Base-by-base conservation (phyloP, 2,888 invertebrate species). In the Drosophila quinaria region DNA sequence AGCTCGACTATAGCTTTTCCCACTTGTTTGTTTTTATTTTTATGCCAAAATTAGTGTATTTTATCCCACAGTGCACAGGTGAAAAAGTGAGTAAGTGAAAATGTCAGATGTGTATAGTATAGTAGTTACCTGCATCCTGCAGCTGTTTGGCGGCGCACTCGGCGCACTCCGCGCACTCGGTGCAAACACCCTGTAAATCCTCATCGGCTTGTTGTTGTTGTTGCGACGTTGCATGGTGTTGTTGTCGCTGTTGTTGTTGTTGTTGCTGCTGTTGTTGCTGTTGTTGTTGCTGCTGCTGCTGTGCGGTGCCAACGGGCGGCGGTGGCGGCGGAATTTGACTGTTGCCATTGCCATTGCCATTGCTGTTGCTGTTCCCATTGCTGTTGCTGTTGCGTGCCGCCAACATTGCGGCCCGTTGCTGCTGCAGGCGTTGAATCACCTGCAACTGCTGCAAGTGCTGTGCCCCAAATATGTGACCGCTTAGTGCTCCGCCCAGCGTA, bases 401-500 rank as follows among this genome's bases (percentile, higher is more conserved):
- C 78, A 95, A 93, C 90, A 92, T 93, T 51, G 92, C 92, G 73
- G 93, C 92, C 10, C 95, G 92, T 91, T 95, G 94, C 78, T 95
- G 94, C 93, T 95, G 94, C 91, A 95, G 93, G 85, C 95, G 93
- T 76, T 95, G 94, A 91, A 95, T 93, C 81, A 95, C 94, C 91
- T 95, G 94, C 87, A 95, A 93, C 82, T 94, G 94, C 84, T 94
- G 94, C 76, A 94, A 91, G 90, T 95, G 95, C 90, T 95, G 94
- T 49, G 95, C 95, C 51, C 95, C 94, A 91, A 95, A 95, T 77
- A 95, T 95, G 72, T 95, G 95, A 79, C 94, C 94, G 74, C 94
- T 94, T 46, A 95, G 93, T 81, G 94, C 94, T 35, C 93, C 93
- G 6, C 94, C 94, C 1, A 95, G 93, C 63, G 94, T 94, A 59